Evolutionary conservation across 2,888 invertebrate species (phyloP).

Genomic region (Xanthia togata): DNA sequence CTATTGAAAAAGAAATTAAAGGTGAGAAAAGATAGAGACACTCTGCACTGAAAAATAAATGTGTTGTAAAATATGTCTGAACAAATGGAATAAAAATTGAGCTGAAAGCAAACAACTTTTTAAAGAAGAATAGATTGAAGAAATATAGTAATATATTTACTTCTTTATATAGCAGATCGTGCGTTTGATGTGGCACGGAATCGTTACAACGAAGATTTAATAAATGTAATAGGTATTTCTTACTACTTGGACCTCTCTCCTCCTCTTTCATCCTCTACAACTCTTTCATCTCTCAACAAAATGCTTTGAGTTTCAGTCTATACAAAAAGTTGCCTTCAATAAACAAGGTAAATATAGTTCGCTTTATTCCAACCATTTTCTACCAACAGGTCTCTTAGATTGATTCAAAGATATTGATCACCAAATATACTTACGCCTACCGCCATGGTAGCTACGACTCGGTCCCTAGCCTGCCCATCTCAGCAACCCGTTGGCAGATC

Average conservation of each 20-base stretch:
- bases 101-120: neutral
- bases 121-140: neutral
- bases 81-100: neutral
- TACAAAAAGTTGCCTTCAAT: neutral
- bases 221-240: neutral
- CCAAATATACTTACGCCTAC: conserved; percentile 41
- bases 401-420: conserved; percentile 56
- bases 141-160: neutral
- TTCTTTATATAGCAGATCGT: neutral
- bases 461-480: conserved; percentile 47
- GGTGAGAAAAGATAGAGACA: neutral
- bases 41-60: neutral
- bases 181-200: neutral
- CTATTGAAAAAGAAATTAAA: conserved; percentile 11
- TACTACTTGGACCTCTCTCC: too few species aligned
- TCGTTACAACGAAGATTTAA: neutral
- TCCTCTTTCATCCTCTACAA: neutral
- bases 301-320: too few species aligned
- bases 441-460: conserved; percentile 41
- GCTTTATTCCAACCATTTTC: conserved; percentile 6
- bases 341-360: neutral
- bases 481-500: conserved; percentile 78
- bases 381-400: conserved; percentile 12
- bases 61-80: neutral
- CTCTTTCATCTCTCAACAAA: too few species aligned